Base-by-base conservation (phyloP, 2,888 invertebrate genomes). In the Metopia argyrocephala region DNA sequence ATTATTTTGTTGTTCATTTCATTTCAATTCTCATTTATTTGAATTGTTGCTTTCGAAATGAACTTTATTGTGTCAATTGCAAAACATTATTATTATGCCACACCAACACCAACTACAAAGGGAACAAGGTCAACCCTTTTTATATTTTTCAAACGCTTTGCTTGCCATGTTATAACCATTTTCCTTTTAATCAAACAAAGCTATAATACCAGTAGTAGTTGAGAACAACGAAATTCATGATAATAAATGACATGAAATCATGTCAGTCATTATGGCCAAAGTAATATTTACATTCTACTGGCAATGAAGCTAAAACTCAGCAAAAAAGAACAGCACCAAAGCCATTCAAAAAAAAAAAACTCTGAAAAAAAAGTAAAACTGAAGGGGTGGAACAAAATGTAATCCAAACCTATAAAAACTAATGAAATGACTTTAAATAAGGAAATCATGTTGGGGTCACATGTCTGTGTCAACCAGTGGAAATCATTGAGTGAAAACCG, bases 171-270 rank as follows among this genome's bases (percentile, higher is more conserved):
- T 28, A 4, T 28, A n/a, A 0, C 0, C 23, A 25, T 27, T 50
- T 20, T 15, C 48, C 31, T 45, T 48, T 27, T 12, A 15, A 0
- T 20, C 31, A 15, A 28, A 46, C 9, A 3, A 9, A 54, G 9
- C 23, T 38, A 21, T 18, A 12, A 25, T 31, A 70, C 27, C 18
- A 54, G 25, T 23, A 45, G 6, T 4, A 48, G 54, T 61, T 25
- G 48, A 20, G 20, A 59, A 62, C 38, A 45, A 69, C 46, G 21
- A 62, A 57, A 65, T 59, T 71, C 31, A 20, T 52, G 73, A 52
- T 65, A 74, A 76, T 74, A 74, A 81, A 81, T 74, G 76, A 69
- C 80, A 48, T 76, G 76, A 69, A 81, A 81, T 81, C 76, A 76
- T 69, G 45, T 69, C 27, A 46, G 54, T 59, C 65, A 69, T 80